A percentile compares a stretch with the other conserved stretches of the same genome.
Evolutionary conservation across 2,113 vertebrate genomes (phyloP).

Genomic region (Sakesphorus luctuosus): DNA sequence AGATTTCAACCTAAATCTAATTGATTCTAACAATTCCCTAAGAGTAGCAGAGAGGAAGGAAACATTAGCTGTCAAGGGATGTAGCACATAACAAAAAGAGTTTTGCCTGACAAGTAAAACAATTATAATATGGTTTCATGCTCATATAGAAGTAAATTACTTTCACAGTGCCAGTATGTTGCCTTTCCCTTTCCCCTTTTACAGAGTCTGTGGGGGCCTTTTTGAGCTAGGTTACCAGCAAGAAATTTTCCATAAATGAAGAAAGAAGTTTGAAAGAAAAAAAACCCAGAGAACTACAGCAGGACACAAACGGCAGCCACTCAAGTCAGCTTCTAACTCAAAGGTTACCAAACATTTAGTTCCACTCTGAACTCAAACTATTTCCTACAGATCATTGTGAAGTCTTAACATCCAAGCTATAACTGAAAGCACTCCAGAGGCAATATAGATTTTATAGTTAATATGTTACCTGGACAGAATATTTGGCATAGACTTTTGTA

Average conservation of each 20-base stretch:
- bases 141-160: conserved; percentile 30
- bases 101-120: conserved; percentile 22
- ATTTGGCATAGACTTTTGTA: background rate
- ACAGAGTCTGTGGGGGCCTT: background rate
- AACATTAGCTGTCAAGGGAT: conserved; percentile 37
- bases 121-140: conserved; percentile 19
- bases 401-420: background rate
- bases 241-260: conserved; percentile 14
- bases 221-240: background rate
- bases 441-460: background rate
- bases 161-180: conserved; percentile 7
- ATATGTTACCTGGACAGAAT: background rate
- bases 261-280: background rate
- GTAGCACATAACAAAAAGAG: conserved; percentile 48
- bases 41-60: conserved; percentile 24
- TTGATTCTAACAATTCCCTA: conserved; percentile 21
- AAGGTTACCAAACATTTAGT: background rate
- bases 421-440: background rate
- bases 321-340: background rate
- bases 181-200: background rate
- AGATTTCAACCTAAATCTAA: conserved; percentile 36
- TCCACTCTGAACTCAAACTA: background rate
- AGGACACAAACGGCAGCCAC: background rate
- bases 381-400: background rate
- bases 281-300: background rate